Conservation (phyloP, 1,140 invertebrate genomes). For the Phocides pigmalion region DNA sequence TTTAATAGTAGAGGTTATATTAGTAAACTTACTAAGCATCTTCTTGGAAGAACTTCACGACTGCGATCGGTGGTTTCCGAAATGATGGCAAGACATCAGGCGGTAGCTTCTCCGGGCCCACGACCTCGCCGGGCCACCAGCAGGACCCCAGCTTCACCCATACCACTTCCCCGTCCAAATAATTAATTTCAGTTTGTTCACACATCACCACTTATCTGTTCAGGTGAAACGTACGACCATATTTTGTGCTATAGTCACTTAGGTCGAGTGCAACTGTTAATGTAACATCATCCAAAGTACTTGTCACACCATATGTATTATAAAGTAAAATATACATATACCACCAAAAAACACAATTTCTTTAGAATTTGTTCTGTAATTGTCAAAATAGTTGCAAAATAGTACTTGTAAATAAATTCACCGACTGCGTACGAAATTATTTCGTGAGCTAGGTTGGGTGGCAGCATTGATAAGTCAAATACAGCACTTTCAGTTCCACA, state of each 20-base stretch:
- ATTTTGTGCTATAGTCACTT: constrained; percentile 76
- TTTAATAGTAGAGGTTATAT: constrained; percentile 36
- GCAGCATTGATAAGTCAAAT: constrained; percentile 57
- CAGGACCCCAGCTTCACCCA: constrained; percentile 91
- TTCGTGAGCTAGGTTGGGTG: constrained; percentile 55
- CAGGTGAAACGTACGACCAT: constrained; percentile 77
- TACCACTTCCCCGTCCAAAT: constrained; percentile 89
- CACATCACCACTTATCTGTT: constrained; percentile 78
- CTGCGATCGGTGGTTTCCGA: constrained; percentile 88
- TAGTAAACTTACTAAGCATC: constrained; percentile 88
- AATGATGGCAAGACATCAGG: constrained; percentile 86
- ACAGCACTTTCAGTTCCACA: neutral
- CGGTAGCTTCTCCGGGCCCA: constrained; percentile 85
- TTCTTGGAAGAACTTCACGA: constrained; percentile 93
- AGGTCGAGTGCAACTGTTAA: constrained; percentile 65
- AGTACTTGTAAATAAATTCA: constrained; percentile 81
- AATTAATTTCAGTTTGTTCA: constrained; percentile 85
- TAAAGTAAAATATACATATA: constrained; percentile 31
- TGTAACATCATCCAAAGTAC: constrained; percentile 53
- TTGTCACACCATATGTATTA: constrained; percentile 14
- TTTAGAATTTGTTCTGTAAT: constrained; percentile 53
- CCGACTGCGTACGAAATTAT: constrained; percentile 81
- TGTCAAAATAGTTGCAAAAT: constrained; percentile 79
- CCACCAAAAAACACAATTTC: constrained; percentile 14
- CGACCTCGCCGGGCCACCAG: constrained; percentile 92